Conservation (phyloP, 2,797 vertebrate species). For the Danio kyathit region DNA sequence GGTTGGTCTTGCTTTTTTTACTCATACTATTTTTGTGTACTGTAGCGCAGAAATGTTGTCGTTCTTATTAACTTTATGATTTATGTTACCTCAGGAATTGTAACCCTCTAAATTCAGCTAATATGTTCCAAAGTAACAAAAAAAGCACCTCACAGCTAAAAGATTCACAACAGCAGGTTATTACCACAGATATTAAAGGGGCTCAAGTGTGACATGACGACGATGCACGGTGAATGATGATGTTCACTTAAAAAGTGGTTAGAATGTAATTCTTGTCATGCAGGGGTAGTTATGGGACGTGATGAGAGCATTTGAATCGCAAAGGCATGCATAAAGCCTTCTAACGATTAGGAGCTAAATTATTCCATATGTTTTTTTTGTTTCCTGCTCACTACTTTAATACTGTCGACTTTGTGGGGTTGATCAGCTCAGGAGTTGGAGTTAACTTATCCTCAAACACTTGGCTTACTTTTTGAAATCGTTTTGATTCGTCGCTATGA, state of each 20-base stretch:
- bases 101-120: constrained; percentile 17
- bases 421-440: constrained; percentile 12
- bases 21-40: background rate
- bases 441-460: constrained; percentile 30
- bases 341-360: constrained; percentile 16
- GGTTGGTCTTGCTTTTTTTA: constrained; percentile 72
- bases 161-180: constrained; percentile 41
- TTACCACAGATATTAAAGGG: constrained; percentile 44
- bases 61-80: constrained; percentile 17
- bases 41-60: background rate
- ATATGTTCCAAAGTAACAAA: constrained; percentile 23
- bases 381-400: background rate
- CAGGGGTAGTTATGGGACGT: background rate
- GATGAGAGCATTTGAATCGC: constrained; percentile 40
- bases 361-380: background rate
- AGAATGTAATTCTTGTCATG: constrained; percentile 29
- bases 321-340: constrained; percentile 30
- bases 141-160: constrained; percentile 40
- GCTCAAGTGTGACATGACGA: constrained; percentile 36
- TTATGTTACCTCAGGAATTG: constrained; percentile 41
- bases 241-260: constrained; percentile 43
- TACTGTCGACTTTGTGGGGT: constrained; percentile 18
- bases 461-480: constrained; percentile 14
- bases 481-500: constrained; percentile 23
- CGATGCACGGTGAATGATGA: constrained; percentile 40